Base-by-base conservation (phyloP, 2,797 vertebrate genomes). In the Dallia pectoralis region DNA sequence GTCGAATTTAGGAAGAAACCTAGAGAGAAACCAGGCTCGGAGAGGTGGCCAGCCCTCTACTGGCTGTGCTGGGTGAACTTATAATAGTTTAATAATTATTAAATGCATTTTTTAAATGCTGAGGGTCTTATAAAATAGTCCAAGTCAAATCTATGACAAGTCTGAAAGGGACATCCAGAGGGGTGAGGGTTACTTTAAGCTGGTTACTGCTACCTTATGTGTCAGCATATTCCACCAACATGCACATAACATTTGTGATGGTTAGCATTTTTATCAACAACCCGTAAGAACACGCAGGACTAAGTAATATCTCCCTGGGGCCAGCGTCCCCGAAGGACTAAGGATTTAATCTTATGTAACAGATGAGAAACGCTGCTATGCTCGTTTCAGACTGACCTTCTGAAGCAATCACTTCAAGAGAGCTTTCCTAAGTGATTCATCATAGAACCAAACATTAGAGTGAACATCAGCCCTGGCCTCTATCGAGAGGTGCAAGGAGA, bases 351-450 rank as follows among this genome's bases (percentile, higher is more conserved):
- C 27, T 48, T 33, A 87, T 88, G 86, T 87, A 78, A 70, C 81
- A 87, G 29, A 72, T 74, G 53, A 75, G 82, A 81, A 82, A 87
- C 82, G 77, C 71, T 74, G 27, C 47, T 49, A 9, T 71, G 76
- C 61, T 79, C n/a, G 14, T 81, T 73, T 68, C 8, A 15, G 22
- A 74, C 78, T 89, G 88, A 91, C 90, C 87, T 91, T 92, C 90
- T 82, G 51, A 86, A 75, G 77, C 71, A 75, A 82, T 85, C 84
- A 80, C 87, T 86, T 79, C 56, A 77, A 82, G 47, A 74, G 71
- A 76, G 87, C 90, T 84, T 84, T 63, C 69, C 18, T 74, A 63
- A 33, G 19, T 63, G 49, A 44, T 44, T 44, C 5, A 44, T 44
- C 40, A 44, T 29, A 51, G 64, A 79, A 77, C 75, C 82, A 83